These are phyloP conservation scores for Balaenoptera acutorostrata DNA, from an alignment of 2,113 vertebrate genomes.

Conservation along the genomic window DNA sequence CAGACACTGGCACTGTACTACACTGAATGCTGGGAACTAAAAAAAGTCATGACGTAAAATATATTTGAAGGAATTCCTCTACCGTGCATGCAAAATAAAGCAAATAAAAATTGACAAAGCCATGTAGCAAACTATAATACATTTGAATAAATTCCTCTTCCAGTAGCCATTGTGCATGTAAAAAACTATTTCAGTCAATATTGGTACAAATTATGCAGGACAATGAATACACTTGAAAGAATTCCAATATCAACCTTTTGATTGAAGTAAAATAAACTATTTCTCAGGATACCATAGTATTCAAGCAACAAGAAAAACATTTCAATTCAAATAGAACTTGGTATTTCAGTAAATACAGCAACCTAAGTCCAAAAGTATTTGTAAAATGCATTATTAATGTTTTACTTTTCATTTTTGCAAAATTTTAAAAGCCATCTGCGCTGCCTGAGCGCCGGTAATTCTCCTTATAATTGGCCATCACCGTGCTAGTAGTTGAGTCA, in stretches of 20 bases:
- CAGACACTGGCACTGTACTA: not conserved
- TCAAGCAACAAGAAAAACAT: not conserved
- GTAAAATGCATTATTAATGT: not conserved
- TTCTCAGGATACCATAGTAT: not conserved
- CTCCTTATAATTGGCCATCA: not conserved
- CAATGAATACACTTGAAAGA: not conserved
- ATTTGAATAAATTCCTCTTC: not conserved
- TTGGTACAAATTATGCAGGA: not conserved
- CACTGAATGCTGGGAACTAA: not conserved
- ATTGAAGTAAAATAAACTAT: not conserved
- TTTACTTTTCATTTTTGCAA: not conserved
- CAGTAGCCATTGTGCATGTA: not conserved
- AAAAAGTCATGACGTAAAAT: not conserved
- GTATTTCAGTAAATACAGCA: not conserved
- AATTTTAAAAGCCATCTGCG: not conserved
- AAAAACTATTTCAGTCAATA: constrained; percentile 20
- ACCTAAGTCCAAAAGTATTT: not conserved
- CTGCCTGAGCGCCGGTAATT: not conserved
- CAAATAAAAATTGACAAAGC: not conserved
- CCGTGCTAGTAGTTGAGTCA: not conserved
- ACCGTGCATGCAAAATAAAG: not conserved
- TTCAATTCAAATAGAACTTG: not conserved
- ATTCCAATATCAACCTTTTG: not conserved
- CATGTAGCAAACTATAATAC: not conserved
- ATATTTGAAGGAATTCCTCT: not conserved